Conservation (phyloP, 2,113 vertebrate genomes). For the Sciurus niger region DNA sequence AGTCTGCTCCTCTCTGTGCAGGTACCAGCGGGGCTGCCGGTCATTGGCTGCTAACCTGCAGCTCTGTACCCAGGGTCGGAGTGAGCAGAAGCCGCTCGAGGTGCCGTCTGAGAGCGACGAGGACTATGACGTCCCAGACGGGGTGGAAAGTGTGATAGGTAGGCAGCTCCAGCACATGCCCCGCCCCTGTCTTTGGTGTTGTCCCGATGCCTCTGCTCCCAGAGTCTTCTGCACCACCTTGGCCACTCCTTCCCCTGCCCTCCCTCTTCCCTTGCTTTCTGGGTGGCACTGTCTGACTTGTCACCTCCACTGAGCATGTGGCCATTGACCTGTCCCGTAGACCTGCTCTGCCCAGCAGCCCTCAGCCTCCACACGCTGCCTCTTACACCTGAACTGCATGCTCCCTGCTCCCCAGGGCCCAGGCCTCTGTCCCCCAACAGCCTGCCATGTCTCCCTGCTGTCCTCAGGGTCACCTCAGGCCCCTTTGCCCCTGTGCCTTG, state of each 20-base stretch:
- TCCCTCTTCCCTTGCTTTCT: no score
- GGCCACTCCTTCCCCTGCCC: background rate
- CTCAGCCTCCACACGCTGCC: background rate
- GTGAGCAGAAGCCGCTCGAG: conserved; percentile 19
- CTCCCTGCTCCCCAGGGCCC: no score
- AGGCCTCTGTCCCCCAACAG: background rate
- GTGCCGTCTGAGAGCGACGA: conserved; percentile 87
- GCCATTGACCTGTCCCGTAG: background rate
- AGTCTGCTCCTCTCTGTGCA: conserved; percentile 78
- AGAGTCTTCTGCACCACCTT: no score
- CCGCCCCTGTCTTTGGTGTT: no score
- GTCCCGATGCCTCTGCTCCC: background rate
- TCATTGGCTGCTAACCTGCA: conserved; percentile 94
- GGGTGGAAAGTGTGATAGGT: conserved; percentile 97
- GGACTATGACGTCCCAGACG: conserved; percentile 95
- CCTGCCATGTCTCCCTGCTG: background rate
- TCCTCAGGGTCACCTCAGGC: background rate
- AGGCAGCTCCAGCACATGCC: conserved; percentile 62
- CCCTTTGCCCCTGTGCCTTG: background rate
- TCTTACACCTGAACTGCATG: no score
- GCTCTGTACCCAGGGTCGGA: conserved; percentile 69
- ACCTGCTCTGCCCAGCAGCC: no score
- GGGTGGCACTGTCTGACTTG: background rate
- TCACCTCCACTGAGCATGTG: background rate
- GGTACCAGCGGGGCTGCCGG: conserved; percentile 96